Conservation (phyloP, 2,797 vertebrate species). For the Pseudopleuronectes americanus region DNA sequence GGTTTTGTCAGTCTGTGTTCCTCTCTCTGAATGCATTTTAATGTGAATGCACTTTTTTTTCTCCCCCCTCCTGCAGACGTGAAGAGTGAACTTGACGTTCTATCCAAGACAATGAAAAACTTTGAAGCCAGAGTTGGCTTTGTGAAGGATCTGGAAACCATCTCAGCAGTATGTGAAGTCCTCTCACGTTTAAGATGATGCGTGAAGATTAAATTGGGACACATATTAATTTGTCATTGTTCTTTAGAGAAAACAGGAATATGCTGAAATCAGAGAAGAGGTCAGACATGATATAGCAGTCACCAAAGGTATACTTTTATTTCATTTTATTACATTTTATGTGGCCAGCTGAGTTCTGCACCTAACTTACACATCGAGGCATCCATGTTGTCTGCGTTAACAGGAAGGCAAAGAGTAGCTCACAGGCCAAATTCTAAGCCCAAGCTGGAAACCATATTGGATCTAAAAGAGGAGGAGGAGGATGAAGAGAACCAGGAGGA, state of each 20-base stretch:
- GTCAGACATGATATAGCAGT: slow-evolving; percentile 74
- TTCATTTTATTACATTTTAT: slow-evolving; percentile 13
- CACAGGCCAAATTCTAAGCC: slow-evolving; percentile 93
- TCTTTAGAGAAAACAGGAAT: slow-evolving; percentile 87
- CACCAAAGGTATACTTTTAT: slow-evolving; percentile 87
- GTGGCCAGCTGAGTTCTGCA: not conserved
- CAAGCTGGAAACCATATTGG: slow-evolving; percentile 79
- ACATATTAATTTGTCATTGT: slow-evolving; percentile 47
- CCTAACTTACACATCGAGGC: not conserved
- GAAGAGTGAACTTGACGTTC: slow-evolving; percentile 88
- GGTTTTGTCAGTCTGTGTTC: slow-evolving; percentile 10
- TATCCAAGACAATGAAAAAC: slow-evolving; percentile 90
- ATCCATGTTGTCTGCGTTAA: not conserved
- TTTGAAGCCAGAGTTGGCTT: slow-evolving; percentile 91
- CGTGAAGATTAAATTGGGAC: not conserved
- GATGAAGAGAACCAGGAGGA: slow-evolving; percentile 38
- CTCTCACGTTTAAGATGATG: not conserved
- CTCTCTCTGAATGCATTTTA: slow-evolving; percentile 19
- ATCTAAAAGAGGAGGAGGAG: slow-evolving; percentile 66
- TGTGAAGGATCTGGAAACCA: slow-evolving; percentile 88
- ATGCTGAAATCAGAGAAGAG: slow-evolving; percentile 94
- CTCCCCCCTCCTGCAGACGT: slow-evolving; percentile 83
- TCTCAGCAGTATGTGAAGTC: slow-evolving; percentile 84
- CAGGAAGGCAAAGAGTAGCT: slow-evolving; percentile 88
- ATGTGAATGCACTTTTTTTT: slow-evolving; percentile 23